Evolutionary conservation across 2,888 invertebrate species (phyloP).

Genomic region (Harmothoe impar): DNA sequence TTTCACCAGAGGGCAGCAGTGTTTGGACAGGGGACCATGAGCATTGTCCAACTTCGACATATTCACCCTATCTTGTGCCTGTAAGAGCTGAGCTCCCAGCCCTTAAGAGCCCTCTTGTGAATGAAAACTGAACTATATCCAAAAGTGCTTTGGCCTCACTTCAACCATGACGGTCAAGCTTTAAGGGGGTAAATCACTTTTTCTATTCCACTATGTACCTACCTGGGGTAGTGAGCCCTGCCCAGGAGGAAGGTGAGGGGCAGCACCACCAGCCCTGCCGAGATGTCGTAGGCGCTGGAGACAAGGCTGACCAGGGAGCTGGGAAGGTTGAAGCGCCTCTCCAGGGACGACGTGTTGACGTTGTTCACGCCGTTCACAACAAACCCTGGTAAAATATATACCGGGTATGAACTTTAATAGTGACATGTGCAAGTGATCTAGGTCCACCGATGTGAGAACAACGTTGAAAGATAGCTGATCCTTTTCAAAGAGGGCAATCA

Average conservation of each 20-base stretch:
- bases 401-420: neutral
- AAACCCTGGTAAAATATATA: constrained; percentile 77
- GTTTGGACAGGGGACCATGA: too few relatives aligned
- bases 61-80: too few relatives aligned
- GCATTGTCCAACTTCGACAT: too few relatives aligned
- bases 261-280: constrained; percentile 78
- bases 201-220: too few relatives aligned
- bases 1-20: too few relatives aligned
- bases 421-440: neutral
- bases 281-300: constrained; percentile 79
- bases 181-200: constrained; percentile 79
- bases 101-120: too few relatives aligned
- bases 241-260: constrained; percentile 68
- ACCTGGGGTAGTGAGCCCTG: constrained; percentile 77
- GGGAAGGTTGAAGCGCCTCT: constrained; percentile 78
- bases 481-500: neutral
- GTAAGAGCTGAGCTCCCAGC: too few relatives aligned
- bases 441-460: neutral
- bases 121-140: too few relatives aligned
- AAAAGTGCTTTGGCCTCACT: too few relatives aligned
- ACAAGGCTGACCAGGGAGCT: constrained; percentile 77
- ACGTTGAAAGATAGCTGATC: neutral
- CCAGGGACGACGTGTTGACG: constrained; percentile 79
- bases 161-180: too few relatives aligned
- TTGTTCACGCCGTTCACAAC: constrained; percentile 82